Conservation (phyloP, 2,797 vertebrate genomes). For the Sternotherus odoratus region DNA sequence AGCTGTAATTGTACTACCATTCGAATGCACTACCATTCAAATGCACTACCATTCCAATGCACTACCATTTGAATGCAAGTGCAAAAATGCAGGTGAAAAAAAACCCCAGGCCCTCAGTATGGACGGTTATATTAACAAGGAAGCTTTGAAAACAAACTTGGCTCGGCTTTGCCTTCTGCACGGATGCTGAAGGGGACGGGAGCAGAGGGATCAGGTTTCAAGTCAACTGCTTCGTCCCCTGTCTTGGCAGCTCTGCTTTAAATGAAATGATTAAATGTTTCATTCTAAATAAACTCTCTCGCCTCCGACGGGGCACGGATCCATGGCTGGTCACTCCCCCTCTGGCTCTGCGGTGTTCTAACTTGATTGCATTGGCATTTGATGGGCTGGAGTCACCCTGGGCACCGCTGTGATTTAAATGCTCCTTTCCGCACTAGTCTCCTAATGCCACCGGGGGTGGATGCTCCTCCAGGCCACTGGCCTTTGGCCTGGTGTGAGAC, state of each 20-base stretch:
- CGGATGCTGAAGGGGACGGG: background rate
- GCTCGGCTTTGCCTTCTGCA: background rate
- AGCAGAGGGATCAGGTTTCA: background rate
- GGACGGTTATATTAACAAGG: background rate
- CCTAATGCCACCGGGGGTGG: background rate
- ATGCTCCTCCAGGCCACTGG: background rate
- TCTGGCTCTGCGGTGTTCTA: background rate
- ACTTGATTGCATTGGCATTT: conserved; percentile 5
- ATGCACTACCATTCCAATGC: background rate
- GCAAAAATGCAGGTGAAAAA: background rate
- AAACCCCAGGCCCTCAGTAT: background rate
- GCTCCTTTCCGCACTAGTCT: background rate
- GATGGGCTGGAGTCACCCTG: background rate
- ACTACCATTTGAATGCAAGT: fast-evolving
- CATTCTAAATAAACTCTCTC: fast-evolving
- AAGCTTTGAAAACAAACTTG: background rate
- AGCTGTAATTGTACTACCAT: too few relatives aligned
- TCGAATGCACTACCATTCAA: too few relatives aligned
- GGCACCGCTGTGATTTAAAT: background rate
- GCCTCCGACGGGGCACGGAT: background rate
- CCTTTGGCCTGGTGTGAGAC: conserved; percentile 15
- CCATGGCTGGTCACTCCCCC: background rate
- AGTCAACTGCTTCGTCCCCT: background rate
- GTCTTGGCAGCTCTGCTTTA: background rate
- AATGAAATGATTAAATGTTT: background rate